Conservation (phyloP, 92 coral and sea anemone genomes). For the Pocillopora meandrina region DNA sequence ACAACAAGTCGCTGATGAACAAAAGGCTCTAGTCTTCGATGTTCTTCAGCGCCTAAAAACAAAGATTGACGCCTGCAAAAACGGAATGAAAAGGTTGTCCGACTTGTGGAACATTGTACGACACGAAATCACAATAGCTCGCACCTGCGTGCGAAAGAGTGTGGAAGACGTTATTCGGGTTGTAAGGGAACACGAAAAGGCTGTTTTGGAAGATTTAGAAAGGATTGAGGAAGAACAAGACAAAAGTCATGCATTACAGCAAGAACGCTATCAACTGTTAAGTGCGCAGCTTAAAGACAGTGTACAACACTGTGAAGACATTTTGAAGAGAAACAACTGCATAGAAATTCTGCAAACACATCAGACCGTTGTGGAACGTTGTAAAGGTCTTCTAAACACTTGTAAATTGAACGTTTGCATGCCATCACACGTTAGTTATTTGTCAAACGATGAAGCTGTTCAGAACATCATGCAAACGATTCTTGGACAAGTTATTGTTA, state of each 20-base stretch:
- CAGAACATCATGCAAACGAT: neutral
- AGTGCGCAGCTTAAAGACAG: slow-evolving; percentile 4
- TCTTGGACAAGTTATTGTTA: slow-evolving; percentile 2
- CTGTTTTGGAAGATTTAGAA: slow-evolving; percentile 1
- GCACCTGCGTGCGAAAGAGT: slow-evolving; percentile 1
- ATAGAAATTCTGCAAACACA: slow-evolving; percentile 19
- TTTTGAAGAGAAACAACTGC: slow-evolving; percentile 10
- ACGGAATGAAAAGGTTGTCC: neutral
- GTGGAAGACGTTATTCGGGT: slow-evolving; percentile 23
- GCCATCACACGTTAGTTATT: neutral
- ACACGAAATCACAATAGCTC: slow-evolving; percentile 1
- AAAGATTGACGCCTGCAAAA: neutral
- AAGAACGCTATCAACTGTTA: slow-evolving; percentile 6
- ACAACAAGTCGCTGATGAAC: slow-evolving; percentile 17
- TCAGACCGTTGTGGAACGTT: slow-evolving; percentile 4
- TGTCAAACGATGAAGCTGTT: neutral
- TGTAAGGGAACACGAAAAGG: slow-evolving; percentile 19
- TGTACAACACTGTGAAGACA: slow-evolving; percentile 13
- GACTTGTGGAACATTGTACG: neutral
- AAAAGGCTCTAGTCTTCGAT: neutral
- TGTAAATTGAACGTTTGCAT: slow-evolving; percentile 5
- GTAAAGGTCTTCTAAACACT: neutral
- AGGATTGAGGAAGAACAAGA: neutral
- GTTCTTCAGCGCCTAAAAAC: neutral
- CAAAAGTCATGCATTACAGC: slow-evolving; percentile 10